Evolutionary conservation across 2,113 vertebrate species (phyloP).

Genomic region (Hipposideros armiger): DNA sequence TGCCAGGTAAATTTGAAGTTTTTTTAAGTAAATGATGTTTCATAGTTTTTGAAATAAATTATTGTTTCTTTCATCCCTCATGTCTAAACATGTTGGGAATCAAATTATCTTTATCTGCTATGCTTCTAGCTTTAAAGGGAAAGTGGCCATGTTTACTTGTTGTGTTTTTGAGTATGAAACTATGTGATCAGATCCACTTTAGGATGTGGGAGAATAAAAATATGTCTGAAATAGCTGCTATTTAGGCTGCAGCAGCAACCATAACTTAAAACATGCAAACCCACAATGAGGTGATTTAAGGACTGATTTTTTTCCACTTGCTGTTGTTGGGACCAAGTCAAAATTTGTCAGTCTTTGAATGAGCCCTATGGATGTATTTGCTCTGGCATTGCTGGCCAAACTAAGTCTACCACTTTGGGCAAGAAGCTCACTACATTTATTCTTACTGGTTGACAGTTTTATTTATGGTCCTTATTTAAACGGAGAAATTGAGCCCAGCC

Average conservation of each 20-base stretch:
- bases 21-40: slow-evolving; percentile 18
- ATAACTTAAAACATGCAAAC: slow-evolving; percentile 66
- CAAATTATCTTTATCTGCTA: not conserved
- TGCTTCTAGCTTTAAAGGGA: slow-evolving; percentile 45
- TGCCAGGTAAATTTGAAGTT: not conserved
- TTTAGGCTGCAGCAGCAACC: slow-evolving; percentile 60
- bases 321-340: slow-evolving; percentile 73
- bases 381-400: slow-evolving; percentile 61
- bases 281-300: slow-evolving; percentile 79
- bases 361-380: slow-evolving; percentile 70
- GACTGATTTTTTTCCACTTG: slow-evolving; percentile 76
- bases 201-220: slow-evolving; percentile 49
- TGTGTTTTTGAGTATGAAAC: slow-evolving; percentile 48
- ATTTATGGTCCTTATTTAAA: slow-evolving; percentile 79
- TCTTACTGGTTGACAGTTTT: slow-evolving; percentile 80
- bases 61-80: not conserved
- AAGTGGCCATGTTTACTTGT: slow-evolving; percentile 45
- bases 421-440: slow-evolving; percentile 75
- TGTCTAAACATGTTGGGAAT: not conserved
- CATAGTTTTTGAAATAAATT: not conserved
- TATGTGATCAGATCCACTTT: slow-evolving; percentile 60
- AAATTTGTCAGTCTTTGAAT: slow-evolving; percentile 68
- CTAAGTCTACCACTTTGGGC: slow-evolving; percentile 58
- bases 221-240: slow-evolving; percentile 55
- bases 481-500: slow-evolving; percentile 71